phyloP scores from a whole-genome alignment of 1,140 invertebrate genomes.

The Aphaenogaster rudis region DNA sequence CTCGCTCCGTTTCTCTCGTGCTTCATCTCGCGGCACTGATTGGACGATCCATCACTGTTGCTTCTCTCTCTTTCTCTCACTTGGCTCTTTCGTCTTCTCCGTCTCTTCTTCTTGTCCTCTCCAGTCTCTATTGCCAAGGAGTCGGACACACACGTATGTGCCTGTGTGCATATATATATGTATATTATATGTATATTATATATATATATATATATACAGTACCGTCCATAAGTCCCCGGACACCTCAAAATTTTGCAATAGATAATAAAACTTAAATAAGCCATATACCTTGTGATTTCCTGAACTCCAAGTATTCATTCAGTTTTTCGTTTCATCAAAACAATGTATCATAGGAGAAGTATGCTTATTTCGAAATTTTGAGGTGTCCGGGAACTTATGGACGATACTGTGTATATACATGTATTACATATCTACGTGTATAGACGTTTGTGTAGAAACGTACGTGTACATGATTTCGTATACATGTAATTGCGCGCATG shows the following conservation, averaged over 20 bases:
- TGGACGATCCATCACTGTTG: constrained; percentile 87
- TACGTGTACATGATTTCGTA: background rate
- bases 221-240: no score
- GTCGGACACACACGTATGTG: constrained; percentile 69
- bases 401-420: no score
- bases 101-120: constrained; percentile 70
- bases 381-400: no score
- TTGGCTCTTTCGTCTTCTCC: constrained; percentile 53
- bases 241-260: no score
- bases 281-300: no score
- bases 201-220: background rate
- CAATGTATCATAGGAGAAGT: no score
- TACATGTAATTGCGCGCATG: background rate
- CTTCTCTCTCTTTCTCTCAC: constrained; percentile 73
- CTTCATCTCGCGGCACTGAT: constrained; percentile 88
- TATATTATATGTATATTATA: background rate
- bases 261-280: no score
- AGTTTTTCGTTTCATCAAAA: no score
- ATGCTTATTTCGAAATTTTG: no score
- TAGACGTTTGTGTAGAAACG: background rate
- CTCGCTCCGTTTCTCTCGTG: constrained; percentile 79
- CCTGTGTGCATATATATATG: background rate
- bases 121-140: constrained; percentile 70
- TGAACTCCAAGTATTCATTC: no score
- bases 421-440: constrained; percentile 6